phyloP scores from a whole-genome alignment of 1,140 invertebrate species.

The Drosophila parvula region DNA sequence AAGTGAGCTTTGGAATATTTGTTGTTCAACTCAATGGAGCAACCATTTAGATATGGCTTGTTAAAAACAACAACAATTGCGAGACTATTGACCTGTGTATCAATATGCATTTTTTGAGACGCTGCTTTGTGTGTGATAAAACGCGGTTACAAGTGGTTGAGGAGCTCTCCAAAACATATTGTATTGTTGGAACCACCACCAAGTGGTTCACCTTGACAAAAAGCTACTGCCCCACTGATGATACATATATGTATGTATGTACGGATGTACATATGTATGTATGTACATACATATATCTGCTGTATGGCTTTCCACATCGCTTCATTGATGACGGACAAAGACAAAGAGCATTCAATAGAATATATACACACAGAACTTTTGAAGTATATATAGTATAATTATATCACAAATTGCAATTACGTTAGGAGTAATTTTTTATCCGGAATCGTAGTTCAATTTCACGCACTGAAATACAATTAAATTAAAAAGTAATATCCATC shows the following conservation, averaged over 20 bases:
- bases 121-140: slow-evolving; percentile 20
- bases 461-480: too few relatives aligned
- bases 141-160: slow-evolving; percentile 34
- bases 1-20: slow-evolving; percentile 1
- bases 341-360: slow-evolving; percentile 28
- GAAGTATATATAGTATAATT: neutral
- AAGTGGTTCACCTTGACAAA: slow-evolving; percentile 72
- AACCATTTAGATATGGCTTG: slow-evolving; percentile 15
- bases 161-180: slow-evolving; percentile 33
- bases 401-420: neutral
- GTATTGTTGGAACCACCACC: slow-evolving; percentile 47
- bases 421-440: neutral
- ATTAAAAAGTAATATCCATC: too few relatives aligned
- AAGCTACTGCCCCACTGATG: slow-evolving; percentile 39
- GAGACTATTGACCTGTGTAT: slow-evolving; percentile 33
- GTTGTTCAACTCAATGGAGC: neutral
- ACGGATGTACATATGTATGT: too few relatives aligned
- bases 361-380: slow-evolving; percentile 6
- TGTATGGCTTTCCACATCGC: slow-evolving; percentile 58
- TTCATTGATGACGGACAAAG: slow-evolving; percentile 45
- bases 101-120: slow-evolving; percentile 11
- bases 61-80: slow-evolving; percentile 9
- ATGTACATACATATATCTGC: slow-evolving; percentile 15
- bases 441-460: neutral
- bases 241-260: slow-evolving; percentile 26